Evolutionary conservation across 2,113 vertebrate species (phyloP).

Genomic region (Myiozetetes cayanensis): DNA sequence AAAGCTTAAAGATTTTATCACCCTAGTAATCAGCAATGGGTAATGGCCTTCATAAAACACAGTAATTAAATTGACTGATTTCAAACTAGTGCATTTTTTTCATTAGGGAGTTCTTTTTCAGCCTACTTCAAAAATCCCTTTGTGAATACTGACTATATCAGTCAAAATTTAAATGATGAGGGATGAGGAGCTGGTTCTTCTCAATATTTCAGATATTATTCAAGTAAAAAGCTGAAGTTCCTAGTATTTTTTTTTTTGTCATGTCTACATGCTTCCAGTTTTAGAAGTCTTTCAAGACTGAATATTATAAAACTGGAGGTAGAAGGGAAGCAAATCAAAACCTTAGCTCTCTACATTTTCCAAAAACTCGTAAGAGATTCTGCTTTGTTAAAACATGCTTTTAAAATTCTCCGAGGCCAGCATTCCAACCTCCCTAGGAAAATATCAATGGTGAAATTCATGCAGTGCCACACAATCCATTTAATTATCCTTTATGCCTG

Average conservation of each 20-base stretch:
- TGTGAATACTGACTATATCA: neutral
- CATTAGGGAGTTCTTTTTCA: constrained; percentile 55
- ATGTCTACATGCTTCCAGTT: neutral
- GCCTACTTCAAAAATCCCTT: constrained; percentile 59
- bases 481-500: constrained; percentile 3
- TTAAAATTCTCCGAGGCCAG: neutral
- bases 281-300: neutral
- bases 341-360: neutral
- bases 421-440: neutral
- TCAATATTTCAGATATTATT: neutral
- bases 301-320: neutral
- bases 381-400: constrained; percentile 32
- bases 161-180: neutral
- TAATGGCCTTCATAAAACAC: constrained; percentile 69
- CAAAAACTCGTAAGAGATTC: neutral
- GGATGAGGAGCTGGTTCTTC: neutral
- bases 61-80: constrained; percentile 70
- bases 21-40: constrained; percentile 60
- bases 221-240: neutral
- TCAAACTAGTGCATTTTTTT: constrained; percentile 68
- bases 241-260: neutral
- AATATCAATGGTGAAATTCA: neutral
- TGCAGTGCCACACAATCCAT: neutral
- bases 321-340: constrained; percentile 23
- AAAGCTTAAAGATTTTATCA: constrained; percentile 62